phyloP scores from a whole-genome alignment of 2,888 invertebrate genomes.

The Cephalotes varians region DNA sequence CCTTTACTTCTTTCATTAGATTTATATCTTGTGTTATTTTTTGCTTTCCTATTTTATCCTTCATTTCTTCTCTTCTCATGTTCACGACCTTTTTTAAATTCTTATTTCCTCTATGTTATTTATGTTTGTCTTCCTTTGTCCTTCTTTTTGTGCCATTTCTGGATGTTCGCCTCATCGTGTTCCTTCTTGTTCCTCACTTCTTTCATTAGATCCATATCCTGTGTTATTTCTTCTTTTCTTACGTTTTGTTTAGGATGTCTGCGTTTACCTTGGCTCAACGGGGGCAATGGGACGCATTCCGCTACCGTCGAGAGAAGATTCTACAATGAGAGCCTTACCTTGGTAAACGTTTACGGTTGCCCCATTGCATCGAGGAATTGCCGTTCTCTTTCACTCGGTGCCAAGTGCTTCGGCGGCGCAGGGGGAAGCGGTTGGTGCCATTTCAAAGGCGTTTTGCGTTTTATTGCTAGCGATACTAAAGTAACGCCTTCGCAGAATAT shows the following conservation, averaged over 20 bases:
- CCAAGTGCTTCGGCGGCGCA: slow-evolving; percentile 51
- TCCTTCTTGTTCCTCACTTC: slow-evolving; percentile 13
- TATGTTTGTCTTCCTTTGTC: slow-evolving; percentile 12
- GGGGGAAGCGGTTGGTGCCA: slow-evolving; percentile 11
- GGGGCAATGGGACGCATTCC: slow-evolving; percentile 32
- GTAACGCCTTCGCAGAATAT: slow-evolving; percentile 59
- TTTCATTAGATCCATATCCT: slow-evolving; percentile 55
- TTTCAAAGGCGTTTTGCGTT: slow-evolving; percentile 61
- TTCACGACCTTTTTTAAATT: slow-evolving; percentile 13
- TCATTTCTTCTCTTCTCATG: background rate
- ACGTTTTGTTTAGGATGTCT: slow-evolving; percentile 24
- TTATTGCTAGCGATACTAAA: slow-evolving; percentile 41
- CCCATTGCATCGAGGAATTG: slow-evolving; percentile 64
- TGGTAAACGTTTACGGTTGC: slow-evolving; percentile 78
- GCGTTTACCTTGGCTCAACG: slow-evolving; percentile 24
- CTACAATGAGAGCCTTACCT: slow-evolving; percentile 68
- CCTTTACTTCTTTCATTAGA: background rate
- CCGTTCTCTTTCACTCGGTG: slow-evolving; percentile 62
- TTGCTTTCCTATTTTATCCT: slow-evolving; percentile 3
- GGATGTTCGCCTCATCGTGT: slow-evolving; percentile 4
- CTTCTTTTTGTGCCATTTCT: background rate
- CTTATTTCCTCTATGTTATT: slow-evolving; percentile 13
- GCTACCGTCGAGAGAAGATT: slow-evolving; percentile 68
- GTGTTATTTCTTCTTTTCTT: slow-evolving; percentile 49
- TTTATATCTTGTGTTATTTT: background rate